A percentile compares a stretch with the other conserved stretches of the same genome.
Evolutionary conservation across 2,888 invertebrate genomes (phyloP).

Genomic region (Panopea generosa): DNA sequence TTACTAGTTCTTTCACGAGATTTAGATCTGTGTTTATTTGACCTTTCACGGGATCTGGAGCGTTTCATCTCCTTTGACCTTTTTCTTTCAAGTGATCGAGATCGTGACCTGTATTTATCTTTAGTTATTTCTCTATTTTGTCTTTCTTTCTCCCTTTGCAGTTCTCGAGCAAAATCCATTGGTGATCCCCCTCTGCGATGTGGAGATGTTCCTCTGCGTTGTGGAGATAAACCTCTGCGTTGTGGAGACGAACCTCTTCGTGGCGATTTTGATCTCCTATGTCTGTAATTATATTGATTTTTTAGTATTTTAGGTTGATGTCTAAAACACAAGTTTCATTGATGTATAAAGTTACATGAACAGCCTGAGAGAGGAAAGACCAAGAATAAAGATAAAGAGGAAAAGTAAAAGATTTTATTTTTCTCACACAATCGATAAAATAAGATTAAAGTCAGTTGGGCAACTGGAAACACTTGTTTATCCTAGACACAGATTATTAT

Average conservation of each 20-base stretch:
- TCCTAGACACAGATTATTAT: too few relatives aligned
- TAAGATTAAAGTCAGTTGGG: too few relatives aligned
- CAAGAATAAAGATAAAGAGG: too few relatives aligned
- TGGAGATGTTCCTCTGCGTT: constrained; percentile 22
- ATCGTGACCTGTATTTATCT: constrained; percentile 12
- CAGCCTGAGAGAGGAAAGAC: too few relatives aligned
- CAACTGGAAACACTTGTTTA: too few relatives aligned
- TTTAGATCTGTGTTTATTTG: constrained; percentile 48
- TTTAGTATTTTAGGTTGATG: too few relatives aligned
- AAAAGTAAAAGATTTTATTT: too few relatives aligned
- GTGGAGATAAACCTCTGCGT: too few relatives aligned
- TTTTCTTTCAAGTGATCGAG: constrained; percentile 33
- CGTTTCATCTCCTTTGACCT: constrained; percentile 15
- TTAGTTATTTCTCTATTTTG: constrained; percentile 74
- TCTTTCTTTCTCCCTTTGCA: constrained; percentile 74
- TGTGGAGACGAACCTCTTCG: constrained; percentile 20
- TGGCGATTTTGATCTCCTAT: constrained; percentile 22
- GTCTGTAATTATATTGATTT: too few relatives aligned
- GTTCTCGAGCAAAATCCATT: constrained; percentile 74
- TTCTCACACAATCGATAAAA: too few relatives aligned
- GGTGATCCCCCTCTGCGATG: constrained; percentile 23
- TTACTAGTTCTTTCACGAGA: constrained; percentile 44
- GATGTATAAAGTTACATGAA: too few relatives aligned
- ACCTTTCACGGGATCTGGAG: constrained; percentile 32
- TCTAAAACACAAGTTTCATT: too few relatives aligned